A percentile compares a stretch with the other conserved stretches of the same genome.
Conservation (phyloP, 2,888 invertebrate species). For the Crematogaster levior region DNA sequence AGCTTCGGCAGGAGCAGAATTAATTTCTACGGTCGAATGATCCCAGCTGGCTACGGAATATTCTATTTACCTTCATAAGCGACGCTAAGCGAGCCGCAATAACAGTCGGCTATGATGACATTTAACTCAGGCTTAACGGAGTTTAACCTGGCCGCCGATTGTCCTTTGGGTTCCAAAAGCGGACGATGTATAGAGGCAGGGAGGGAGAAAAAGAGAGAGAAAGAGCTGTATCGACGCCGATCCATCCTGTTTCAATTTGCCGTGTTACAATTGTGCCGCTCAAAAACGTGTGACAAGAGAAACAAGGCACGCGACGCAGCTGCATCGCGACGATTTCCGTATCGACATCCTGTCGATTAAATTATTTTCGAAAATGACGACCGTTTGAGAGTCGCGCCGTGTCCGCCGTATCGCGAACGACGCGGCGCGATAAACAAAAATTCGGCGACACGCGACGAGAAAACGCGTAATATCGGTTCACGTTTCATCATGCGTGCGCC, state of each 20-base stretch:
- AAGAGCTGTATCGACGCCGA: conserved; percentile 60
- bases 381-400: conserved; percentile 26
- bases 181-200: conserved; percentile 38
- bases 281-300: conserved; percentile 34
- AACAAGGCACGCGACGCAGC: conserved; percentile 40
- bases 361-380: conserved; percentile 50
- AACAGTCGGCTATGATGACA: conserved; percentile 63
- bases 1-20: conserved; percentile 55
- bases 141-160: conserved; percentile 63
- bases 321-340: conserved; percentile 43
- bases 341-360: conserved; percentile 51
- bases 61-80: conserved; percentile 73
- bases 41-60: conserved; percentile 64
- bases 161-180: conserved; percentile 63
- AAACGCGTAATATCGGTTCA: background rate
- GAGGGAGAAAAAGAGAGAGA: conserved; percentile 5
- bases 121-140: conserved; percentile 76
- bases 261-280: conserved; percentile 52
- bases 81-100: conserved; percentile 70
- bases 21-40: conserved; percentile 65
- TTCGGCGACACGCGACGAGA: conserved; percentile 28
- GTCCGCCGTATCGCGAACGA: conserved; percentile 16
- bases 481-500: conserved; percentile 22
- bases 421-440: conserved; percentile 45
- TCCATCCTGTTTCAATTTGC: conserved; percentile 68